Conservation (phyloP, 2,888 invertebrate genomes). For the Trisateles emortualis region DNA sequence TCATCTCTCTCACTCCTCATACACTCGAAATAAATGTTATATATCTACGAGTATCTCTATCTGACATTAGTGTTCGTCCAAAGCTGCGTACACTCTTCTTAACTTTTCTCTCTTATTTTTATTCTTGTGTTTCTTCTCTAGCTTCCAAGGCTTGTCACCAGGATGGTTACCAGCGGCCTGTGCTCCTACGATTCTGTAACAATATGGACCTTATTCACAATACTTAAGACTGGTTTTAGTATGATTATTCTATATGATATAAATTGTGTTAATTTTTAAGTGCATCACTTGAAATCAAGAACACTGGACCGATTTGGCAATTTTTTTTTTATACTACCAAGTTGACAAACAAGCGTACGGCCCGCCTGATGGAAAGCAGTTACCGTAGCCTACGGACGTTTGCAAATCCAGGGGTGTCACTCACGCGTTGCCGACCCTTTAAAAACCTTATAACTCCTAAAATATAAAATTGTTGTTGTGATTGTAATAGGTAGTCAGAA, state of each 20-base stretch:
- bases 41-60: conserved; percentile 12
- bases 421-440: too few relatives aligned
- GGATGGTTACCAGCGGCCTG: conserved; percentile 54
- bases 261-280: too few relatives aligned
- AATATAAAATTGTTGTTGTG: too few relatives aligned
- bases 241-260: conserved; percentile 6
- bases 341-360: too few relatives aligned
- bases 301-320: too few relatives aligned
- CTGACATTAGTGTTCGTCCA: conserved; percentile 90
- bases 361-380: too few relatives aligned
- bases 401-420: too few relatives aligned
- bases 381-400: too few relatives aligned
- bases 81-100: conserved; percentile 93
- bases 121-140: conserved; percentile 94
- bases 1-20: conserved; percentile 26
- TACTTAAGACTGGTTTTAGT: conserved; percentile 16
- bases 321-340: too few relatives aligned
- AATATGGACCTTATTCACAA: conserved; percentile 12
- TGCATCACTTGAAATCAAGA: too few relatives aligned
- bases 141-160: conserved; percentile 91
- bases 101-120: conserved; percentile 97
- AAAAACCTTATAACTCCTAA: too few relatives aligned
- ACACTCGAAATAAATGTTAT: neutral
- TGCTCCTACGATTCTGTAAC: conserved; percentile 63
- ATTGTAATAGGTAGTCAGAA: too few relatives aligned